Evolutionary conservation across 2,113 vertebrate species (phyloP).

Genomic region (Procavia capensis): DNA sequence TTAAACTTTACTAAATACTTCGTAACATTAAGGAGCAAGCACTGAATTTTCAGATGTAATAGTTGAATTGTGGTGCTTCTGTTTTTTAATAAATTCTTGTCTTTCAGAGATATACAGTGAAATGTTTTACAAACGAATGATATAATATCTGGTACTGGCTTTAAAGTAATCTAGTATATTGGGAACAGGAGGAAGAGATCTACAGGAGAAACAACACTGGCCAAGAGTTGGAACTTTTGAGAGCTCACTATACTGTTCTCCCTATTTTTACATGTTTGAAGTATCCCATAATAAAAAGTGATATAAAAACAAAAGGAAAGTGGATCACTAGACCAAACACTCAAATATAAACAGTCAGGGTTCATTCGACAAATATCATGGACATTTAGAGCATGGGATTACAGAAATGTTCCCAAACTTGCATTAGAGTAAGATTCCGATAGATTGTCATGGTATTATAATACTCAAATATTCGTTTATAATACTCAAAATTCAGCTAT

Average conservation of each 20-base stretch:
- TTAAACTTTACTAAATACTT: not conserved
- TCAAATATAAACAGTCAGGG: not conserved
- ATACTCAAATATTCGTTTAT: not conserved
- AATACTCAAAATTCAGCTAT: not conserved
- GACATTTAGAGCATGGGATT: not conserved
- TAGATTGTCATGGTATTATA: not conserved
- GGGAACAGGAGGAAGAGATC: no score
- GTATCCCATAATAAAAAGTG: not conserved
- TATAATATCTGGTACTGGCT: not conserved
- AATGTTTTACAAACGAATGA: no score
- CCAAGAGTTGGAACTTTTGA: not conserved
- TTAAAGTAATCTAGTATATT: conserved; percentile 34
- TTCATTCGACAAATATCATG: not conserved
- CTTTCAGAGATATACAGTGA: not conserved
- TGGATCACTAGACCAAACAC: not conserved
- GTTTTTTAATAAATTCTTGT: not conserved
- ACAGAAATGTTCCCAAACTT: not conserved
- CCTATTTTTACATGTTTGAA: not conserved
- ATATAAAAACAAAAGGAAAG: not conserved
- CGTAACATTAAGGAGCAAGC: not conserved
- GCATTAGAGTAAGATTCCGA: not conserved
- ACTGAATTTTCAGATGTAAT: not conserved
- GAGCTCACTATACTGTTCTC: not conserved
- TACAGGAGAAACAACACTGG: not conserved
- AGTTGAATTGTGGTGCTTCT: not conserved